Evolutionary conservation across 1,140 invertebrate species (phyloP).

Genomic region (Eriosoma lanigerum): DNA sequence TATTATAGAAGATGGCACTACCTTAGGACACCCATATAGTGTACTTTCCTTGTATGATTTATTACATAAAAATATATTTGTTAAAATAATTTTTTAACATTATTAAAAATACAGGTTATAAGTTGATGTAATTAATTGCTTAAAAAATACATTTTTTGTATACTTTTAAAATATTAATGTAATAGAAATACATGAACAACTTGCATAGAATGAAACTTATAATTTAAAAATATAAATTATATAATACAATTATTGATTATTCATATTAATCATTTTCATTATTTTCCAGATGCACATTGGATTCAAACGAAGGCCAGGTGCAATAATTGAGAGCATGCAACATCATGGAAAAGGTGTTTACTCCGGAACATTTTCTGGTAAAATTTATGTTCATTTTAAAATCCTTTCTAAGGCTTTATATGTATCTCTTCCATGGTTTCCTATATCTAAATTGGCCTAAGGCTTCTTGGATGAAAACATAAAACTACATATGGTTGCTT

Average conservation of each 20-base stretch:
- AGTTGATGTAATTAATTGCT: too few relatives aligned
- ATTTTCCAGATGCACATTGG: conserved; percentile 54
- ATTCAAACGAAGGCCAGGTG: conserved; percentile 65
- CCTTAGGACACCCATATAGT: too few relatives aligned
- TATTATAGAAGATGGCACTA: too few relatives aligned
- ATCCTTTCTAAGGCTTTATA: conserved; percentile 48
- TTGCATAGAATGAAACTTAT: too few relatives aligned
- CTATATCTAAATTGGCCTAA: conserved; percentile 24
- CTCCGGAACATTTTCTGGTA: conserved; percentile 67
- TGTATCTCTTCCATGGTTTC: conserved; percentile 49
- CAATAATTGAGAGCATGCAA: conserved; percentile 90
- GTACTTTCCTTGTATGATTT: too few relatives aligned
- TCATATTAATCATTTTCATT: conserved; percentile 35
- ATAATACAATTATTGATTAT: not conserved
- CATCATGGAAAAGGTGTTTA: conserved; percentile 89
- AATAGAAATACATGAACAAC: too few relatives aligned
- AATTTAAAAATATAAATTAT: too few relatives aligned
- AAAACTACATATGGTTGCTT: conserved; percentile 23
- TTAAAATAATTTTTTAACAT: too few relatives aligned
- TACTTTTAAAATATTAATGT: too few relatives aligned
- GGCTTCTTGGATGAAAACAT: conserved; percentile 49
- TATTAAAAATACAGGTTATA: too few relatives aligned
- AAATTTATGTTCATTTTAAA: conserved; percentile 38
- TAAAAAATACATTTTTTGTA: too few relatives aligned
- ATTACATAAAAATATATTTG: too few relatives aligned